Conservation (phyloP, 2,113 vertebrate genomes). For the Ploceus nigricollis region DNA sequence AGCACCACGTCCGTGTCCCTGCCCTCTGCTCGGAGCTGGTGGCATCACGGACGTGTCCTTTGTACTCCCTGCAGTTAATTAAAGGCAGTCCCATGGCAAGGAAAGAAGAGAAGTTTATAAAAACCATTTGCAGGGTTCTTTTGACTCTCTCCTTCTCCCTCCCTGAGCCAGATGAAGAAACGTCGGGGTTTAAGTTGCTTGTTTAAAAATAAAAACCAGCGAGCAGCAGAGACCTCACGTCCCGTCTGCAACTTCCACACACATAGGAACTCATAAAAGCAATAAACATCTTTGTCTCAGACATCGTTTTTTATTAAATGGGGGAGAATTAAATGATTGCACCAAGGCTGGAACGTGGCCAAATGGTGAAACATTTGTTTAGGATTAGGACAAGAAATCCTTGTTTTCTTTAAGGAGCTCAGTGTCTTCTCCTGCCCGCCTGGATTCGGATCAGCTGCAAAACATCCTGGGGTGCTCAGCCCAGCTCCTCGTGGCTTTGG, state of each 20-base stretch:
- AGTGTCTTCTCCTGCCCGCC: background rate
- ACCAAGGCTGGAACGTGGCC: background rate
- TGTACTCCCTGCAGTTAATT: conserved; percentile 80
- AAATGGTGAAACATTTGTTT: conserved; percentile 42
- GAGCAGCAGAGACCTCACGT: conserved; percentile 11
- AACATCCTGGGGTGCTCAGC: background rate
- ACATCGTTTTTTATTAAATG: conserved; percentile 24
- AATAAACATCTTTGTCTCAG: conserved; percentile 43
- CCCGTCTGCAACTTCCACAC: background rate
- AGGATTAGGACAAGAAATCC: conserved; percentile 23
- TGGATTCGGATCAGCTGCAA: background rate
- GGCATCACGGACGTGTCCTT: conserved; percentile 67
- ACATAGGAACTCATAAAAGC: conserved; percentile 32
- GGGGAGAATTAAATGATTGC: background rate
- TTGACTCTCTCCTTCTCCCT: conserved; percentile 78
- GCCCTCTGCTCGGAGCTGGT: background rate
- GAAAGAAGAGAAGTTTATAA: conserved; percentile 78
- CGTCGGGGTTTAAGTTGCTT: background rate
- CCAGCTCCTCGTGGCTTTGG: background rate
- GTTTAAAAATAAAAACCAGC: conserved; percentile 10
- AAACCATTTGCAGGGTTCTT: conserved; percentile 85
- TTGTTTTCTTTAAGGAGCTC: background rate
- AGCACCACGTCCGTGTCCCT: background rate
- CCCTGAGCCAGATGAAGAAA: conserved; percentile 77
- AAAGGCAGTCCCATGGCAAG: conserved; percentile 80